phyloP scores from a whole-genome alignment of 2,888 invertebrate species.

The Macaria liturata region DNA sequence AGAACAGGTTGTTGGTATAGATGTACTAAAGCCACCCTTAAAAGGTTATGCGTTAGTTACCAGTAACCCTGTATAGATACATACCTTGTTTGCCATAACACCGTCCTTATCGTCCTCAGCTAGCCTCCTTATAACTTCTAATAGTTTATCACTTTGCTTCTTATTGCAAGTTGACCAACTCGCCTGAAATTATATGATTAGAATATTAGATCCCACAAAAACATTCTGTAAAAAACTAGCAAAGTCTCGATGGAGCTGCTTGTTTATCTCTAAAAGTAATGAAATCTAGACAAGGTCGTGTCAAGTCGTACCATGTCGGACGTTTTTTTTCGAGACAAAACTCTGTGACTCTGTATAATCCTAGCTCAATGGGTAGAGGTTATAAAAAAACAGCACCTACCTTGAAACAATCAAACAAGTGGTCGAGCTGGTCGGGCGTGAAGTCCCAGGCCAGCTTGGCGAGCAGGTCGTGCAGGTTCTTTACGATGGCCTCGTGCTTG shows the following conservation, averaged over 20 bases:
- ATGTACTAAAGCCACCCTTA: no score
- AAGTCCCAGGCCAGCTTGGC: constrained; percentile 99
- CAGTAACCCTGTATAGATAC: not conserved
- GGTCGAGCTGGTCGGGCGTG: constrained; percentile 97
- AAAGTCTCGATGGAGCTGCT: no score
- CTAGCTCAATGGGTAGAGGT: no score
- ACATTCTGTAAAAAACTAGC: no score
- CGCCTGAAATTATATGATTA: constrained; percentile 79
- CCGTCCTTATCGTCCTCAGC: constrained; percentile 99
- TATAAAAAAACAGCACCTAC: constrained; percentile 66
- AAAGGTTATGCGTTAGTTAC: no score
- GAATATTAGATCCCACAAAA: no score
- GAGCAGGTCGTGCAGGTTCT: constrained; percentile 97
- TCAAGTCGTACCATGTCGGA: no score
- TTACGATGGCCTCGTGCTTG: constrained; percentile 99
- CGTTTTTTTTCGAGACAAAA: no score
- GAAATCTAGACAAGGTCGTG: no score
- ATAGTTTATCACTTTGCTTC: constrained; percentile 96
- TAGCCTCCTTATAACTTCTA: constrained; percentile 96
- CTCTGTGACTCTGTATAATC: no score
- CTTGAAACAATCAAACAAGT: constrained; percentile 98
- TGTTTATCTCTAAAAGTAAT: no score
- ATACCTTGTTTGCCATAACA: constrained; percentile 98
- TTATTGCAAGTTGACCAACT: constrained; percentile 98
- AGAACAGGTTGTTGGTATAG: no score